Evolutionary conservation across 2,797 vertebrate genomes (phyloP).

Genomic region (Artibeus jamaicensis): DNA sequence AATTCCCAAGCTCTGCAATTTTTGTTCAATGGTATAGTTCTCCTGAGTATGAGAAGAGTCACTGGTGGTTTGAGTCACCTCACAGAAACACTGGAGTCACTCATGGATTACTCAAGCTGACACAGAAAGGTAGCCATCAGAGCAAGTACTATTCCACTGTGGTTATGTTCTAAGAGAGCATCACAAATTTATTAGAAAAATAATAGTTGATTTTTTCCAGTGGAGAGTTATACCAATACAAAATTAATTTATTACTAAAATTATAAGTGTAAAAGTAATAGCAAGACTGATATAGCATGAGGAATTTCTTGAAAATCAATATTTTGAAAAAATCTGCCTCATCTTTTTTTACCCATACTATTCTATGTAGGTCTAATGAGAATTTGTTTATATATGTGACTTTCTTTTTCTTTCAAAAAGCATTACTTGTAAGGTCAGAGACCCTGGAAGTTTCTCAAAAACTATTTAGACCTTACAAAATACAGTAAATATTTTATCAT

Average conservation of each 20-base stretch:
- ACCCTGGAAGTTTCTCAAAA: background rate
- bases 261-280: background rate
- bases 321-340: background rate
- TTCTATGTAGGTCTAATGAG: background rate
- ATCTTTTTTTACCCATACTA: background rate
- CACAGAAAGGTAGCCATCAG: background rate
- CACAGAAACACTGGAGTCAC: background rate
- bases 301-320: background rate
- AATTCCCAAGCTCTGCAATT: background rate
- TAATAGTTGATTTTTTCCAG: background rate
- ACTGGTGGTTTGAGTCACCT: background rate
- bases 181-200: background rate
- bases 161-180: background rate
- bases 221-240: background rate
- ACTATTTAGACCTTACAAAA: background rate
- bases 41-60: background rate
- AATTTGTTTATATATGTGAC: background rate
- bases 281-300: background rate
- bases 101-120: background rate
- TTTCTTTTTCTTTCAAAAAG: conserved; percentile 2
- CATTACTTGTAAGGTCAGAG: background rate
- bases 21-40: background rate
- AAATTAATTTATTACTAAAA: background rate
- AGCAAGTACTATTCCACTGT: background rate
- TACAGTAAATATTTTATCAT: background rate